Conservation (phyloP, 2,797 vertebrate genomes). For the Rhodeus uyekii region DNA sequence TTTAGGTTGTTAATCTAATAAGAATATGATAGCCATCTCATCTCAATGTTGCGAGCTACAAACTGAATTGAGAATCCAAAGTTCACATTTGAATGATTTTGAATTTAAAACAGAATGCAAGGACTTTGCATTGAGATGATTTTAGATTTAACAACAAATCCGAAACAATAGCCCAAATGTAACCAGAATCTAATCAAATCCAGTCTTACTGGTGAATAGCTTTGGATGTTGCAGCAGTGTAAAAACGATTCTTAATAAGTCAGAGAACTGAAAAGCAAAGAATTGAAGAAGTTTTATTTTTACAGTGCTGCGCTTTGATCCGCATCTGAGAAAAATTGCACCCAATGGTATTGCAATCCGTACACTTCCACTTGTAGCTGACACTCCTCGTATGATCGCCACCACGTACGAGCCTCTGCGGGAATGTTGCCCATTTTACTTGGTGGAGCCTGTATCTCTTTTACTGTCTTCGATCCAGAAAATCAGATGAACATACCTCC, state of each 20-base stretch:
- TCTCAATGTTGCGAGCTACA: neutral
- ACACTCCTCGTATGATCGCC: neutral
- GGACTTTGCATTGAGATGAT: neutral
- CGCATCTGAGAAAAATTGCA: neutral
- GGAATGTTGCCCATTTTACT: neutral
- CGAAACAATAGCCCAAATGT: neutral
- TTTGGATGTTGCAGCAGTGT: neutral
- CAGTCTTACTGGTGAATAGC: neutral
- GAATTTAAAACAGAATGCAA: neutral
- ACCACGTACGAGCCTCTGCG: neutral
- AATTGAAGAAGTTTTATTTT: neutral
- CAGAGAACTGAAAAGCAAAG: neutral
- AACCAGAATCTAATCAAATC: no score
- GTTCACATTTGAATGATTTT: no score
- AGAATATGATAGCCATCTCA: neutral
- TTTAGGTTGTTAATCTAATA: neutral
- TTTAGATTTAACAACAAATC: no score
- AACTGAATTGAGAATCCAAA: no score
- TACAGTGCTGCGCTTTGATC: neutral
- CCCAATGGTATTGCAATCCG: neutral
- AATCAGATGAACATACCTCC: neutral
- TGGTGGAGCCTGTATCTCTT: neutral
- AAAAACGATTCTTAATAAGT: constrained; percentile 6
- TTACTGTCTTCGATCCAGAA: constrained; percentile 12
- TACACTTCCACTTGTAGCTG: neutral